Percentiles rank a stretch among this genome's conserved stretches.
These are phyloP conservation scores for Potamilus streckersoni DNA, from an alignment of 1,140 invertebrate genomes.

Conservation along the genomic window DNA sequence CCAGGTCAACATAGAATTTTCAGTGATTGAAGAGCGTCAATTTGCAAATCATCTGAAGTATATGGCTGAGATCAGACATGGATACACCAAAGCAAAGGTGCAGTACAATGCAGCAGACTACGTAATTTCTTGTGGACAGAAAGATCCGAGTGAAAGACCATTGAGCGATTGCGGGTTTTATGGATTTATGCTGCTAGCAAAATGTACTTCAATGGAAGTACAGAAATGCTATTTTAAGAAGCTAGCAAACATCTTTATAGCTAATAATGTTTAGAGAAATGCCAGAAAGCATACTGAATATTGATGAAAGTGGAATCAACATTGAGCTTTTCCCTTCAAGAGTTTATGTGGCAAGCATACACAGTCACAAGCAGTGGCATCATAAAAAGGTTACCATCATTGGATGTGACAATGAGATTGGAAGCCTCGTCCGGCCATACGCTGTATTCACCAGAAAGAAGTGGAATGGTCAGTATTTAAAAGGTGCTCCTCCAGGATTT, in stretches of 20 bases:
- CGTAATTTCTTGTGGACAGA: too few relatives aligned
- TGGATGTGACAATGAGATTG: slow-evolving; percentile 37
- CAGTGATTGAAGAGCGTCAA: too few relatives aligned
- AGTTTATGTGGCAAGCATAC: not conserved
- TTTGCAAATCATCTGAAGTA: too few relatives aligned
- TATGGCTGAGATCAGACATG: too few relatives aligned
- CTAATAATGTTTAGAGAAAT: slow-evolving; percentile 39
- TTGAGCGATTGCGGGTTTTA: too few relatives aligned
- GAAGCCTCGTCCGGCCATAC: slow-evolving; percentile 47
- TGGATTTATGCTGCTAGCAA: not conserved
- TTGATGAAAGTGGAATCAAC: slow-evolving; percentile 67
- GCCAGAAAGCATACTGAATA: slow-evolving; percentile 63
- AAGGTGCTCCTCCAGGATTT: slow-evolving; percentile 62
- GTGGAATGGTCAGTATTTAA: slow-evolving; percentile 58
- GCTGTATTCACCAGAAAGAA: slow-evolving; percentile 45
- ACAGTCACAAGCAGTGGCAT: slow-evolving; percentile 11
- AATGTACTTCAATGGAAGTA: not conserved
- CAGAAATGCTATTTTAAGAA: not conserved
- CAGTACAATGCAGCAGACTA: too few relatives aligned
- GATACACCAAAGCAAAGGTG: too few relatives aligned
- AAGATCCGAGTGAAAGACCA: too few relatives aligned
- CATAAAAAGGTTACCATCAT: slow-evolving; percentile 31
- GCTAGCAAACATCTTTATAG: slow-evolving; percentile 11
- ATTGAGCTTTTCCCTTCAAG: slow-evolving; percentile 15
- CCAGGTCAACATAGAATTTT: too few relatives aligned